Evolutionary conservation across 2,797 vertebrate species (phyloP), one percentile per base, ranked within the genome.

Genomic region (Psittacula derbiana): DNA sequence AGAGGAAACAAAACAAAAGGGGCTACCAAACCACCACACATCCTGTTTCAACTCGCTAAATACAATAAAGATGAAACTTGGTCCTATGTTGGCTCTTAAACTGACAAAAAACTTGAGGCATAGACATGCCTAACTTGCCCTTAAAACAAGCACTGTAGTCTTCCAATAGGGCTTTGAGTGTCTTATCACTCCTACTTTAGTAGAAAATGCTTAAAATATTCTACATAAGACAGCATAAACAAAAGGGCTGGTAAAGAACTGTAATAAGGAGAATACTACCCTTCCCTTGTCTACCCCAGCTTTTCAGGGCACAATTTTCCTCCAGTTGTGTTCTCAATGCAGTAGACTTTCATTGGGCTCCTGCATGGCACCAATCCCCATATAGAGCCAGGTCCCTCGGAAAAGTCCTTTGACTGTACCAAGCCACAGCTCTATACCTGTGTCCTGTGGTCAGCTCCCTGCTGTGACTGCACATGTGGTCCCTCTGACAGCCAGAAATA

Each of bases 401-500:
- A 65, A 65, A 72, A 40, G 40, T 61, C 66, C 6, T 65, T 87
- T 10, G 62, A 33, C 17, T 27, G 25, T 4, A 14, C 33, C 1
- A 2, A 86, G 50, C 7, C 46, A 36, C 44, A 64, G 23, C 6
- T 78, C 72, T 79, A 28, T 40, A 60, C 2, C n/a, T 25, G 12
- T 2, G 1, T 33, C 40, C 52, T 2, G 4, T 6, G 4, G 50
- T 33, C 40, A 40, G 18, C 16, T 58, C 36, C 12, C 40, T 46
- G 36, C 21, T 60, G 40, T 14, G 40, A 70, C 46, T 2, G 4
- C 0, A 0, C 5, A 3, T 1, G 1, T 13, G 17, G 31, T 30
- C 19, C 30, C 25, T 61, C 53, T 38, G 33, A 61, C 8, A 14
- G 25, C 4, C 38, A 41, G 41, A 92, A 86, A 75, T 2, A 1